phyloP scores from a whole-genome alignment of 1,140 invertebrate genomes.

The Drosophila biarmipes region DNA sequence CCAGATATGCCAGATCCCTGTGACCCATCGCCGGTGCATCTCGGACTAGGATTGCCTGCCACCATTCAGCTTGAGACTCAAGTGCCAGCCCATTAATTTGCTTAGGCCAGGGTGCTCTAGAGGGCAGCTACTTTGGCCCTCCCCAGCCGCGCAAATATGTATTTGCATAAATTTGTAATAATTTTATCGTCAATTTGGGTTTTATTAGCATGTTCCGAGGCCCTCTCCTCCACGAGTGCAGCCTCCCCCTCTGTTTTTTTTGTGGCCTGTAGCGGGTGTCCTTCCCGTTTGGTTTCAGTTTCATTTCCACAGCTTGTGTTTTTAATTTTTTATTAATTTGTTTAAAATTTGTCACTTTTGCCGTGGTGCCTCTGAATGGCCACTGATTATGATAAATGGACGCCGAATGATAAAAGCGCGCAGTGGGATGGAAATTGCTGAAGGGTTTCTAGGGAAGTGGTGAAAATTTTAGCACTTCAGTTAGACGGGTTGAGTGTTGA shows the following conservation, averaged over 20 bases:
- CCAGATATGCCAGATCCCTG: constrained; percentile 31
- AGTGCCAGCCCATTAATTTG: constrained; percentile 81
- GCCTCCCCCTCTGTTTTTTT: constrained; percentile 21
- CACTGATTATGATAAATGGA: constrained; percentile 48
- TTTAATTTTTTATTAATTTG: constrained; percentile 74
- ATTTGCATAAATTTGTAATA: constrained; percentile 83
- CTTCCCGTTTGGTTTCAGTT: constrained; percentile 41
- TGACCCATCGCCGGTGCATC: constrained; percentile 46
- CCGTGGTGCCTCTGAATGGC: constrained; percentile 36
- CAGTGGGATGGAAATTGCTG: constrained; percentile 29
- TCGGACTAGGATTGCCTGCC: constrained; percentile 4
- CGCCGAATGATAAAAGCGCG: constrained; percentile 27
- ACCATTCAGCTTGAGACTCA: constrained; percentile 34
- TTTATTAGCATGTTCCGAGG: constrained; percentile 78
- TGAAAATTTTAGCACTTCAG: constrained; percentile 25
- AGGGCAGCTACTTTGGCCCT: constrained; percentile 19
- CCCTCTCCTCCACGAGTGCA: constrained; percentile 41
- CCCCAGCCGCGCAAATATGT: constrained; percentile 68
- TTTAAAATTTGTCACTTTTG: constrained; percentile 78
- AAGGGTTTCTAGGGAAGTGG: constrained; percentile 12
- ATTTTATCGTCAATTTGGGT: constrained; percentile 82
- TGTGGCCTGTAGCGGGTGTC: constrained; percentile 38
- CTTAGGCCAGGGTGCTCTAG: constrained; percentile 51
- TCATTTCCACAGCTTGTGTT: constrained; percentile 37
- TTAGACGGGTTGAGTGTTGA: not conserved